Evolutionary conservation across 2,888 invertebrate genomes (phyloP), one percentile per base, ranked within the genome.

Genomic region (Argynnis bischoffii): DNA sequence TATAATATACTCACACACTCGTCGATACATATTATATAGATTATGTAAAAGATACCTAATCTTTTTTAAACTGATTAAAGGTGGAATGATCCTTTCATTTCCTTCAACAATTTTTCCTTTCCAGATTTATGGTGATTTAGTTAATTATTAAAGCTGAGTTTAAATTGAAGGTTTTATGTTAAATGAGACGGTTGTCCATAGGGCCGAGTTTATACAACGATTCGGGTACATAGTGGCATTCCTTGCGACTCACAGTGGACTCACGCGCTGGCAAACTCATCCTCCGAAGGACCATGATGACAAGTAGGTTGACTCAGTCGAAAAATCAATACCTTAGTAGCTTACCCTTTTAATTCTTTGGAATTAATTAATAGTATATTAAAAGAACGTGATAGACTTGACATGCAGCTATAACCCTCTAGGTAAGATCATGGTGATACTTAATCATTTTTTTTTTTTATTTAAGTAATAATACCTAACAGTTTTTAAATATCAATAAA

Each of bases 201-300:
- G 97, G 94, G 94, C 95, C 84, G 96, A 96, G 85, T 95, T 97
- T 80, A 96, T 97, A 78, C 95, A 96, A 88, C 94, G 96, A 64
- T 97, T 97, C 81, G 97, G 97, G 60, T 95, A 97, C 79, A 96
- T 96, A 56, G 94, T 97, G 57, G 96, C 97, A 1, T 98, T 98
- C 87, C 92, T 98, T 81, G 96, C 98, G 55, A 98, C 98, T 0
- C 96, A 97, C 83, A 98, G 97, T 81, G 98, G 98, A 0, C 93
- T 98, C 3, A 97, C 97, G 0, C 93, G 98, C 70, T 98, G 98
- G 97, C 96, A 97, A 79, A 97, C 97, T 64, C 92, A 92, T 67
- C 92, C 92, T 2, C 89, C 89, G 0, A 88, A 81, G 69, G 90
- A 90, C 64, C 83, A 87, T 18, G 90, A 91, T 67, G 89, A 89